A percentile compares a stretch with the other conserved stretches of the same genome.
Conservation (phyloP, 2,888 invertebrate genomes). For the Monochamus alternatus region DNA sequence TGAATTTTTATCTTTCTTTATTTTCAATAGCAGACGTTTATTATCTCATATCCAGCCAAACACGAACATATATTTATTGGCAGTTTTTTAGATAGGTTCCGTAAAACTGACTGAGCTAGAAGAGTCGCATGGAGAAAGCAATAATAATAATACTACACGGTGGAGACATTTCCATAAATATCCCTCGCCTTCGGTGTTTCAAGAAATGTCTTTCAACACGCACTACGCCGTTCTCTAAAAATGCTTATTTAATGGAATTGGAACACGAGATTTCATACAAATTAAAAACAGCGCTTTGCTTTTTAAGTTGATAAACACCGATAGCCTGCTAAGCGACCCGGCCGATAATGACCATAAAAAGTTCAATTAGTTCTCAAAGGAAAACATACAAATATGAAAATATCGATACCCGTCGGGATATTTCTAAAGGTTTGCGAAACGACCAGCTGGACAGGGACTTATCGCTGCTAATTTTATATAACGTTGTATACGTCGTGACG, state of each 20-base stretch:
- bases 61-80: conserved; percentile 25
- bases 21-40: conserved; percentile 15
- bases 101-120: conserved; percentile 24
- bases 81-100: conserved; percentile 24
- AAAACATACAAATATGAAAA: conserved; percentile 33
- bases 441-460: conserved; percentile 21
- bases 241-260: conserved; percentile 38
- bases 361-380: conserved; percentile 35
- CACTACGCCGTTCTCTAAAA: conserved; percentile 47
- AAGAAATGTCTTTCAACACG: conserved; percentile 57
- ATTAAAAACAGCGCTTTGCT: conserved; percentile 39
- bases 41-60: conserved; percentile 19
- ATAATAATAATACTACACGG: conserved; percentile 46
- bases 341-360: conserved; percentile 28
- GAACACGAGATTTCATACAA: conserved; percentile 43
- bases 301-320: conserved; percentile 35
- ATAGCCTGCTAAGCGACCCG: conserved; percentile 38
- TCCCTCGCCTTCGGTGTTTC: conserved; percentile 49
- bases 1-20: conserved; percentile 22
- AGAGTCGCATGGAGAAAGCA: conserved; percentile 52
- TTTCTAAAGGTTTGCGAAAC: conserved; percentile 17
- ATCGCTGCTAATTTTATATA: conserved; percentile 14
- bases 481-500: conserved; percentile 15
- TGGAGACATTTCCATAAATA: conserved; percentile 58
- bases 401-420: conserved; percentile 8